These are phyloP conservation scores for Masnerella sp. DNA, from an alignment of 2,888 invertebrate species.

Conservation along the genomic window DNA sequence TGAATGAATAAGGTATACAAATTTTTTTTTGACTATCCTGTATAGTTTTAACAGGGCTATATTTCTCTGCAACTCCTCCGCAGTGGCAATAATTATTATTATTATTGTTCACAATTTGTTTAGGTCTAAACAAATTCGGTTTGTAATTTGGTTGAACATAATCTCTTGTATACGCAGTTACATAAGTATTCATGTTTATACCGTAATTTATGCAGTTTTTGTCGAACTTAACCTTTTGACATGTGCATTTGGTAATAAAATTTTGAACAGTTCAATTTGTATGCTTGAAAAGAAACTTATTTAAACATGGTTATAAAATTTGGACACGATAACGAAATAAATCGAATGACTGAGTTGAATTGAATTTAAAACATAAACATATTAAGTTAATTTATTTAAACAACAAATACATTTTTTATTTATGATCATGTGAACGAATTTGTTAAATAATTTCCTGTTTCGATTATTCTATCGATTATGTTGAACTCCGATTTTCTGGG, in stretches of 20 bases:
- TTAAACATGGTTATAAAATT: neutral
- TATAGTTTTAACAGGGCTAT: neutral
- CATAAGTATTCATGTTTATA: constrained; percentile 14
- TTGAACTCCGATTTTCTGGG: no score
- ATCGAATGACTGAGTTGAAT: no score
- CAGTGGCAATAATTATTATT: neutral
- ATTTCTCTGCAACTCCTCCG: neutral
- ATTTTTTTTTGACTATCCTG: neutral
- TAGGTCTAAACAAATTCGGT: neutral
- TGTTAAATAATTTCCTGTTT: no score
- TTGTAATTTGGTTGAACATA: constrained; percentile 14
- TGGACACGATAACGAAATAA: neutral
- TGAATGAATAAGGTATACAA: constrained; percentile 4
- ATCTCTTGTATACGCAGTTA: constrained; percentile 8
- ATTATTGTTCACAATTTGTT: neutral
- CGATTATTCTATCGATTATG: no score
- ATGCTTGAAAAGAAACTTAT: no score
- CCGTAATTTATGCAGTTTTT: no score
- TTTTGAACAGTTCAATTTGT: no score
- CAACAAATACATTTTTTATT: no score
- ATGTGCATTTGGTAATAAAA: no score
- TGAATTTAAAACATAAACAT: no score
- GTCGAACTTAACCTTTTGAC: constrained; percentile 4
- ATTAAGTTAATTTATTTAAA: no score
- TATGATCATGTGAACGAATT: no score